Conservation (phyloP, 2,888 invertebrate genomes). For the Tachystola acroxantha region DNA sequence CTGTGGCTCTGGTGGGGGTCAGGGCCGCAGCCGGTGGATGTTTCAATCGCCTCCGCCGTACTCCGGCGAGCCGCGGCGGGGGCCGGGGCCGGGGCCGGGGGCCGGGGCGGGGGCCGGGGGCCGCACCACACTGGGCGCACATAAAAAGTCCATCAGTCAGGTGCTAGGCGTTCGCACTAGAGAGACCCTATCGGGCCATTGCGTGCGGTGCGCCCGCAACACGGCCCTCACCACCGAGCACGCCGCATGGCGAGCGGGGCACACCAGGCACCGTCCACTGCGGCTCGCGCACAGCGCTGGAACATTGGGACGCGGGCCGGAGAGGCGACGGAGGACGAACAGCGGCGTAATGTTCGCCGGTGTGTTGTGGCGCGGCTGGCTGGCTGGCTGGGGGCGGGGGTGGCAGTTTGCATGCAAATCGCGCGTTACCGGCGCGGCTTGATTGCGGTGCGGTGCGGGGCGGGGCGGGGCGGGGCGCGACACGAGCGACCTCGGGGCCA, state of each 20-base stretch:
- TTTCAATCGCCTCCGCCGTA: constrained; percentile 22
- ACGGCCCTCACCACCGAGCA: constrained; percentile 1
- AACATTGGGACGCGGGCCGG: constrained; percentile 3
- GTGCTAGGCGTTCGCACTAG: constrained; percentile 8
- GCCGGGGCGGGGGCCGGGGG: too few species aligned
- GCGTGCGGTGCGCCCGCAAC: not conserved
- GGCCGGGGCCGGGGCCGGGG: constrained; percentile 5
- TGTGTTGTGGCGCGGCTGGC: too few species aligned
- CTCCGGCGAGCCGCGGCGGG: constrained; percentile 6
- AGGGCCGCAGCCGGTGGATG: constrained; percentile 21
- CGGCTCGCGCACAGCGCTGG: constrained; percentile 3
- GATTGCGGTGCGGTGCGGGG: constrained; percentile 25
- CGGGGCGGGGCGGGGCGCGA: not conserved
- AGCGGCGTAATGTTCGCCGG: not conserved
- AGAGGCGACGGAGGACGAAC: not conserved
- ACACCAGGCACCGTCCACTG: not conserved
- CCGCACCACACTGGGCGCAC: constrained; percentile 7
- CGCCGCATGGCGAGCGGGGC: not conserved
- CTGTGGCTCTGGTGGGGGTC: too few species aligned
- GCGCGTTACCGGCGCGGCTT: constrained; percentile 33
- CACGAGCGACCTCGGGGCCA: too few species aligned
- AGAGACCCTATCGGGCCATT: constrained; percentile 3
- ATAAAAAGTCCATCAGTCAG: constrained; percentile 20
- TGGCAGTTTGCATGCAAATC: constrained; percentile 51
- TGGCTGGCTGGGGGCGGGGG: constrained; percentile 15